Evolutionary conservation across 2,888 invertebrate genomes (phyloP), one percentile per base, ranked within the genome.

Genomic region (Eurois occulta): DNA sequence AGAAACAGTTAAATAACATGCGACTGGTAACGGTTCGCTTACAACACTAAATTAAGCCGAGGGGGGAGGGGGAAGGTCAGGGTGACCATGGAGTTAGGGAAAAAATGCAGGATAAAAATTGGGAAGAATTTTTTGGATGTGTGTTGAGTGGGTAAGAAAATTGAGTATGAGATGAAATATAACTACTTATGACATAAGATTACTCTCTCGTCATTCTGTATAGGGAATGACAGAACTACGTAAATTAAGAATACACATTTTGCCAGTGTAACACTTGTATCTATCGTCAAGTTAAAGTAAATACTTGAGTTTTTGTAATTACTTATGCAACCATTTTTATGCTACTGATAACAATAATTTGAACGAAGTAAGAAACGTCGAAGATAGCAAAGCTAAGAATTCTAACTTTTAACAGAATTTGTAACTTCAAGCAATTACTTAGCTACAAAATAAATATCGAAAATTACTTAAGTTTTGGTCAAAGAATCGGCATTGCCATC

Each of bases 31-130:
- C 92, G 90, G 92, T 94, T 95, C 95, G 92, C 90, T 94, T 92
- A 94, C 93, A 92, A 91, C 92, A 92, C 92, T 92, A 94, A 94
- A 93, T 95, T 94, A 94, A 91, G 86, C 86, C 41, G 71, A 78
- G 81, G 81, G 78, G 89, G 84, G 74, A 78, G 73, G 79, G 86
- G 89, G 83, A 81, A 43, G 16, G 3, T 0, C 82, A 82, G 78
- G 85, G 90, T 80, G 77, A 77, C 91, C 74, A 87, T 77, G 41
- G 0, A 43, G 18, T 21, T 13, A 0, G 7, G 1, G 52, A 60
- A 67, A 71, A 55, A 81, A 24, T 2, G 4, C n/a, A 1, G 67
- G 52, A 80, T 18, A 52, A 72, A 48, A n/a, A 13, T 64, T 64
- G 6, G 0, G 13, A 13, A 13, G 5, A n/a, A 28, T 55, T 55